A percentile compares a stretch with the other conserved stretches of the same genome.
phyloP scores from a whole-genome alignment of 1,140 invertebrate species.

The Theocolax elegans region DNA sequence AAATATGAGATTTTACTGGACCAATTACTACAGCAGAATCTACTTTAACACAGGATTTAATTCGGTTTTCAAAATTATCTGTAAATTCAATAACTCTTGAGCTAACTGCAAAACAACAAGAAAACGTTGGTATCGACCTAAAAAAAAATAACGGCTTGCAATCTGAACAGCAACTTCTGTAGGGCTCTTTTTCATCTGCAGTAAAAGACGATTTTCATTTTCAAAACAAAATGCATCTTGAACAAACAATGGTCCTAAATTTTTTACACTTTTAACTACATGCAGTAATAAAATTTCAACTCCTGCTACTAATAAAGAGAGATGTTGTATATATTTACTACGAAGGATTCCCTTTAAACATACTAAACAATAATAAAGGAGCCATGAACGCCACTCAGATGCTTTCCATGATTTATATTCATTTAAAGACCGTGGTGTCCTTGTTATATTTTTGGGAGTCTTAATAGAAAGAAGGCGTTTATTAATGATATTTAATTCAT shows the following conservation, averaged over 20 bases:
- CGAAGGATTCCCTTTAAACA: constrained; percentile 42
- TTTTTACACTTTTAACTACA: constrained; percentile 29
- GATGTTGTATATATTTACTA: constrained; percentile 41
- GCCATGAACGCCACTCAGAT: constrained; percentile 44
- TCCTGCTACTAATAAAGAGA: constrained; percentile 26
- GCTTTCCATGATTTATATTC: constrained; percentile 42
- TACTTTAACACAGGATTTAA: constrained; percentile 1
- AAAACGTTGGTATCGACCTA: constrained; percentile 17
- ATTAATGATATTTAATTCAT: constrained; percentile 29
- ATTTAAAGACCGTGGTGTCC: constrained; percentile 37
- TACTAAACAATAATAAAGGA: constrained; percentile 42
- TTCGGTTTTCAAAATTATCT: constrained; percentile 29
- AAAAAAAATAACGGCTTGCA: constrained; percentile 35
- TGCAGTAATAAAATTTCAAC: constrained; percentile 32
- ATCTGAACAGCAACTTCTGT: constrained; percentile 30
- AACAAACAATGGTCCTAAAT: constrained; percentile 41
- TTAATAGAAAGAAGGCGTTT: constrained; percentile 24
- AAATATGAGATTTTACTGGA: not conserved
- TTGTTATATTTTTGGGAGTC: constrained; percentile 32
- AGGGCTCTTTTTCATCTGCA: constrained; percentile 33
- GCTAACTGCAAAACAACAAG: not conserved
- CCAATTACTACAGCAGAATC: constrained; percentile 11
- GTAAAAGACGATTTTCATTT: constrained; percentile 40
- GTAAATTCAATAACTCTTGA: constrained; percentile 24
- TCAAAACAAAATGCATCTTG: constrained; percentile 40